Base-by-base conservation (phyloP, 2,113 vertebrate species). In the Thamnophis sirtalis region DNA sequence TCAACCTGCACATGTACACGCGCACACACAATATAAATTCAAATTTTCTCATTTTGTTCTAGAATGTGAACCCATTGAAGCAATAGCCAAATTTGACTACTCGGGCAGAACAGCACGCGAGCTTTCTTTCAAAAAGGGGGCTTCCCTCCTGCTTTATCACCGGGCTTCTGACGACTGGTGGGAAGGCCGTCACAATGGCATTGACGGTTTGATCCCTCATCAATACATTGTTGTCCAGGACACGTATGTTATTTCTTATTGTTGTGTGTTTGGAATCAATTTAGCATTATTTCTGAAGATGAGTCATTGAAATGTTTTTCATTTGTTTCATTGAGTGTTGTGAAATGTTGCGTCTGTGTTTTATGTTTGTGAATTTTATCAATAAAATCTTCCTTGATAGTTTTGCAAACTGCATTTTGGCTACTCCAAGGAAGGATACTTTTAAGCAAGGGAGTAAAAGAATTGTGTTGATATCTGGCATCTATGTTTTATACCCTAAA, bases 211-310 rank as follows among this genome's bases (percentile, higher is more conserved):
- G 85, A 98, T 99, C 92, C 98, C 99, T 0, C 99, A 99, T 91
- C 99, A 99, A 97, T 99, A 99, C 96, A 99, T 99, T 68, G 97
- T 99, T 92, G 96, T 99, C 60, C 99, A 99, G 95, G 99, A 99
- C 98, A 98, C 96, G 99, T 99, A 98, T 84, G 98, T 97, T 91
- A 91, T 48, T 0, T 87, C 90, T 68, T 13, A 50, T 89, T 73
- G 68, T 88, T 5, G 5, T 87, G 48, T 49, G 50, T 56, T 87
- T 87, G 53, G 28, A 56, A 11, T n/a, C 50, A 54, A 9, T 54
- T 73, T 73, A 55, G 87, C 22, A 8, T 60, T 63, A 58, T 22
- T 90, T 91, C 11, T 84, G 53, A 9, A 84, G 54, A 84, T 19
- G 49, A 53, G 9, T 28, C n/a, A 26, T 53, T 63, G 48, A 38